Conservation (phyloP, 2,888 invertebrate species). For the Pseudoips prasinana region DNA sequence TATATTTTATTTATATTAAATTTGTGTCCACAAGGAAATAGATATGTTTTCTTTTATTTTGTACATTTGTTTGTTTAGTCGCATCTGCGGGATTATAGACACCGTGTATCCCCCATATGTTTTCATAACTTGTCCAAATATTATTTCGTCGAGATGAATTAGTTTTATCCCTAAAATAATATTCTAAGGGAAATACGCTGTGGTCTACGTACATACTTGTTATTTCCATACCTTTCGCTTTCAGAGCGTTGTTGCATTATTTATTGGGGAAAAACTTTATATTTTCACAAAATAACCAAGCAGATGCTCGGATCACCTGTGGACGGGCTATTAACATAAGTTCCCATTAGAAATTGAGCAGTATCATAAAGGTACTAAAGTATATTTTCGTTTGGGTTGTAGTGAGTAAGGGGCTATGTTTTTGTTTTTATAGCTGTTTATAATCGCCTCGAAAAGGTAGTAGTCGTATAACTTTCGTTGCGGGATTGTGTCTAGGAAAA, state of each 20-base stretch:
- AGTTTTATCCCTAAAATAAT: conserved; percentile 48
- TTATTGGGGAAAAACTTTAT: conserved; percentile 77
- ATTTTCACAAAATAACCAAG: conserved; percentile 70
- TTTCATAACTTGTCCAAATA: conserved; percentile 49
- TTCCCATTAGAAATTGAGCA: conserved; percentile 41
- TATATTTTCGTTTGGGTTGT: conserved; percentile 25
- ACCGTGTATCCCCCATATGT: conserved; percentile 37
- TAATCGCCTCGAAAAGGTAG: conserved; percentile 47
- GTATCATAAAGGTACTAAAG: conserved; percentile 34
- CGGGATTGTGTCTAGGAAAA: conserved; percentile 52
- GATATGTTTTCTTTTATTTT: background rate
- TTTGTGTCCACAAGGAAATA: no score
- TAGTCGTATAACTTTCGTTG: conserved; percentile 52
- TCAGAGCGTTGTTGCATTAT: conserved; percentile 65
- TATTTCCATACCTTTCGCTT: conserved; percentile 48
- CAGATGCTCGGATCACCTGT: conserved; percentile 71
- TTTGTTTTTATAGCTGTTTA: conserved; percentile 60
- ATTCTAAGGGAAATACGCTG: conserved; percentile 39
- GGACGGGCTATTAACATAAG: conserved; percentile 53
- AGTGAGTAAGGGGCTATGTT: conserved; percentile 35
- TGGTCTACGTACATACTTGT: conserved; percentile 28
- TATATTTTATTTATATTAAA: no score
- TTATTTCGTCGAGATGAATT: conserved; percentile 40
- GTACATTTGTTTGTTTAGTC: conserved; percentile 29
- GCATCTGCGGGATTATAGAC: conserved; percentile 46